Base-by-base conservation (phyloP, 1,140 invertebrate species). In the Manduca sexta region DNA sequence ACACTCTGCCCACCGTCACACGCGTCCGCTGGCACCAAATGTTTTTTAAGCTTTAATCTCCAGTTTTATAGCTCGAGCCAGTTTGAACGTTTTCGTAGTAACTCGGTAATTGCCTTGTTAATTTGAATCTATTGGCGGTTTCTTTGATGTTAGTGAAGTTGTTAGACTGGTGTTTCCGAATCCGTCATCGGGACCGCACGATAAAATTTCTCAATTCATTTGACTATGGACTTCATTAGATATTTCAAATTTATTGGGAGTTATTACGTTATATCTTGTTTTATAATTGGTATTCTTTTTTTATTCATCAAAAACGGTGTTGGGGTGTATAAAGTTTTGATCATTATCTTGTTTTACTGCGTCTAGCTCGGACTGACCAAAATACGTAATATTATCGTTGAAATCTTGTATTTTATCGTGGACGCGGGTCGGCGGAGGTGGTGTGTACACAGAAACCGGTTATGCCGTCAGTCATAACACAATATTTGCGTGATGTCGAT, bases 41-140 rank as follows among this genome's bases (percentile, higher is more conserved):
- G 31, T 21, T 18, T 18, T 5, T 17, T 10, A 45, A 18, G 7
- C 31, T 35, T 30, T 52, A 64, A 71, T 60, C 55, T 60, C 65
- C 58, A 46, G 53, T 74, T 75, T 72, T 74, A 75, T 74, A 69
- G 69, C 69, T 60, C 59, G 56, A 57, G 66, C 62, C 41, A 43
- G 56, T 54, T 62, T 40, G 53, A 68, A 58, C 65, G 64, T 69
- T 75, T 73, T 69, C 73, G 54, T 71, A 72, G 71, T 71, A 73
- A 77, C 61, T 53, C 57, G 60, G 73, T 80, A 75, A 84, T 81
- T 81, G 70, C 64, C 72, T 79, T 79, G 77, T 83, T 81, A 79
- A 79, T 82, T 75, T 74, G 66, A 79, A 67, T 69, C 67, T 64
- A 52, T 56, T 60, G 65, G 62, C 74, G 73, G 70, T 57, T 44